A percentile compares a stretch with the other conserved stretches of the same genome.
phyloP scores from a whole-genome alignment of 2,888 invertebrate genomes.

The Callyntrura sp. region DNA sequence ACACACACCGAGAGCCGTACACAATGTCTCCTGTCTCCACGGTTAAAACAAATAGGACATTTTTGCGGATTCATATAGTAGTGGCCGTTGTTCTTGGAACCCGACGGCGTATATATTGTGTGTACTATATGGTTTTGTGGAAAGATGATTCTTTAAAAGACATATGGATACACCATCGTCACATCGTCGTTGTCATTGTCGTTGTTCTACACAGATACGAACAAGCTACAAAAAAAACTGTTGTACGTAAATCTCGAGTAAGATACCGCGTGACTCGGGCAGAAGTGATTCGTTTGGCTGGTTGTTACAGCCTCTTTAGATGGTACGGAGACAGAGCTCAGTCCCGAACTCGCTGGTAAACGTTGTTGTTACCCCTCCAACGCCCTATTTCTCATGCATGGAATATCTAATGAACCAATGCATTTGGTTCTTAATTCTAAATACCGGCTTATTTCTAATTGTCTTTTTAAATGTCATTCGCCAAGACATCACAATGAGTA shows the following conservation, averaged over 20 bases:
- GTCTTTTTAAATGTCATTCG: not conserved
- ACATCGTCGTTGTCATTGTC: not conserved
- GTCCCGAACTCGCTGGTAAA: not conserved
- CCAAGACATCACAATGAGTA: no score
- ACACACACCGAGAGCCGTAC: not conserved
- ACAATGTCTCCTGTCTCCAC: not conserved
- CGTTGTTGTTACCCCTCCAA: not conserved
- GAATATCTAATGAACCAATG: slow-evolving; percentile 4
- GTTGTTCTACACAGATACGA: not conserved
- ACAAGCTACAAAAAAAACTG: not conserved
- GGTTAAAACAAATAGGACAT: not conserved
- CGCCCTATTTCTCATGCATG: not conserved
- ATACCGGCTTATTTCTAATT: not conserved
- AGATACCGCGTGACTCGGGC: not conserved
- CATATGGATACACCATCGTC: not conserved
- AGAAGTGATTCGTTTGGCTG: not conserved
- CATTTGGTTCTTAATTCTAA: not conserved
- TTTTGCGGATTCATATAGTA: not conserved
- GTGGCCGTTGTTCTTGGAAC: not conserved
- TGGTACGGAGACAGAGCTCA: not conserved
- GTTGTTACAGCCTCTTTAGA: not conserved
- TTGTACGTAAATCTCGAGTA: not conserved
- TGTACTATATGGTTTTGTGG: not conserved
- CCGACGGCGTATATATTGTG: not conserved
- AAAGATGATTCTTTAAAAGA: not conserved